Percentiles rank a stretch among this genome's conserved stretches.
phyloP scores from a whole-genome alignment of 2,888 invertebrate genomes.

The Tenthredo livida region DNA sequence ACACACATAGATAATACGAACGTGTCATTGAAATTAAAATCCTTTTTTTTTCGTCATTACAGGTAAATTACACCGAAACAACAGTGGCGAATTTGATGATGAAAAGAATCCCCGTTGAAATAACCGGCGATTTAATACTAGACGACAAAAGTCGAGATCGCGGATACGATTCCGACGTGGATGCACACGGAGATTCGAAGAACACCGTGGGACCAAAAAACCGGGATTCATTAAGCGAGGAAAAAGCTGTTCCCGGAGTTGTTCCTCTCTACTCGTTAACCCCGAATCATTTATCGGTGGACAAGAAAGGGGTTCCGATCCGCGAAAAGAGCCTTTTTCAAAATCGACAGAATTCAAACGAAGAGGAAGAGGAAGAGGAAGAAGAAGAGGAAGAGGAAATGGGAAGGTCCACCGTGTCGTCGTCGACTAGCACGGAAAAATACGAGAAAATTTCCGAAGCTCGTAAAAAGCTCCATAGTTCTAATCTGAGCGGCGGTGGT shows the following conservation, averaged over 20 bases:
- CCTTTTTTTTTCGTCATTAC: not conserved
- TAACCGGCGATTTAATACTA: not conserved
- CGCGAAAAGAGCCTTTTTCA: not conserved
- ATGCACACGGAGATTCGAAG: not conserved
- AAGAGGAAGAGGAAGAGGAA: not conserved
- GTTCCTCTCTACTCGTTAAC: not conserved
- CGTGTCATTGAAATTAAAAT: not conserved
- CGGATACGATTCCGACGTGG: not conserved
- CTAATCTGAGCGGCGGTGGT: conserved; percentile 61
- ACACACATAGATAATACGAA: not conserved
- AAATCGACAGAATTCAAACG: not conserved
- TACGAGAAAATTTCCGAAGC: conserved; percentile 51
- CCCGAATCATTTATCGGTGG: conserved; percentile 9
- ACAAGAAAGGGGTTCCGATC: not conserved
- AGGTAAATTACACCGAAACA: conserved; percentile 22
- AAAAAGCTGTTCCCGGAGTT: not conserved
- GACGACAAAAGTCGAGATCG: not conserved
- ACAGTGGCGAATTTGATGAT: conserved; percentile 4
- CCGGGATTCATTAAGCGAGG: not conserved
- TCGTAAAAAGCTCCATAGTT: conserved; percentile 39
- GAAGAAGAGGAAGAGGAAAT: not conserved
- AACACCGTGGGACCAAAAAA: too few relatives aligned
- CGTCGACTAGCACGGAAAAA: not conserved
- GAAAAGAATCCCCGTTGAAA: not conserved
- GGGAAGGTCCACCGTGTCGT: not conserved